Evolutionary conservation across 2,797 vertebrate species (phyloP), one percentile per base, ranked within the genome.

Genomic region (Pterois miles): DNA sequence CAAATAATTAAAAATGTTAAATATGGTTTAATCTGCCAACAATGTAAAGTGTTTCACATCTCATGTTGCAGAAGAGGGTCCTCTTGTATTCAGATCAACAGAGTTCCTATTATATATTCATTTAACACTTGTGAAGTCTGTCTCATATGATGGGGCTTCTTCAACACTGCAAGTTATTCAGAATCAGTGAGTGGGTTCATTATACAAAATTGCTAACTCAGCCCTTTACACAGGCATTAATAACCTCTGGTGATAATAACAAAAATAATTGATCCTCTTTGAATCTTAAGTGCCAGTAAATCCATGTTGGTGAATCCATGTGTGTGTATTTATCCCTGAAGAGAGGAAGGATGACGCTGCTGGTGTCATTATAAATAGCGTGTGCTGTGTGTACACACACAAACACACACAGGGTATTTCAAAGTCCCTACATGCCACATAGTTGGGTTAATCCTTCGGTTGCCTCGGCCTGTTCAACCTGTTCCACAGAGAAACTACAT

Each of bases 311-410:
- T 40, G 60, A 69, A 33, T 38, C 46, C 56, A 8, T 66, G 52
- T 65, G 78, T 77, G 57, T 71, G 69, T 43, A 3, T 85, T 67
- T 68, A 82, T 88, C 74, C 82, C 89, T 83, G 68, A 77, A 74
- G 80, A 88, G 83, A 85, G 89, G 82, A 91, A 90, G 83, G 88
- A 91, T 93, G 90, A 92, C 78, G 76, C 76, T 72, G 70, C 80
- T 77, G 62, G 54, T 85, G 71, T 84, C 27, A 50, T 84, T 92
- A 92, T 91, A 90, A 92, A 92, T 90, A 92, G 88, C 84, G 70
- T 65, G 63, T 72, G 36, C 72, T 72, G 56, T 57, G 54, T n/a
- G 31, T 31, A 53, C 48, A 10, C 76, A 62, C 62, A 76, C 64
- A 60, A 12, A 66, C 18, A 60, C 33, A 76, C 50, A 71, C 53